Evolutionary conservation across 2,113 vertebrate genomes (phyloP), one percentile per base, ranked within the genome.

Genomic region (Clupea harengus): DNA sequence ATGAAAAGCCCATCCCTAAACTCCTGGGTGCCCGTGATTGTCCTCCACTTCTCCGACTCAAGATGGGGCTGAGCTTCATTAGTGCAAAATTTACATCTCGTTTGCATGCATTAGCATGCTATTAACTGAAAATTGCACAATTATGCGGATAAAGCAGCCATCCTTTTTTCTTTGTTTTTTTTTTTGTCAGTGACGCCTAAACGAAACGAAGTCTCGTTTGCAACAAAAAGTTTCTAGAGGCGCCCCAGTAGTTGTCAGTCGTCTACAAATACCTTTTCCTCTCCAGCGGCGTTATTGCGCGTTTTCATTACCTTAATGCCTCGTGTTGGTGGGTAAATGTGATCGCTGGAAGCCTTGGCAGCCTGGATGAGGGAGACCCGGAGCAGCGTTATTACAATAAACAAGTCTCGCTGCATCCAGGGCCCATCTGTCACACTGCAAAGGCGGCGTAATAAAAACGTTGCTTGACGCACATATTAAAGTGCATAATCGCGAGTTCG

Each of bases 51-150:
- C 87, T 50, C 60, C 84, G 60, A 57, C 60, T n/a, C 8, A 9
- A 49, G 32, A 87, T 50, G 46, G 80, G 18, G 20, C 64, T 72
- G 81, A 82, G 85, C 85, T 88, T 89, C 83, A 87, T 89, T 88
- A 86, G 64, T 87, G 57, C 47, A 85, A 87, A 60, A 88, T 90
- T 90, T 87, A 32, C 82, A 89, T 89, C 28, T 46, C n/a, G 86
- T 90, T 81, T 87, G 86, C 88, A 89, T 90, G n/a, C 45, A 89
- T 88, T 89, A 85, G 46, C 86, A 88, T 88, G 28, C 25, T 22
- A 45, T 84, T 82, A 39, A 81, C 46, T 83, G 45, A 60, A 57
- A 20, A 81, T 45, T 83, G 44, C 45, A 60, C 17, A 64, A 86
- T 86, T 87, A 81, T 46, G 72, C 15, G n/a, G n/a, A n/a, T n/a